Base-by-base conservation (phyloP, 2,797 vertebrate genomes). In the Anabacerthia variegaticeps region DNA sequence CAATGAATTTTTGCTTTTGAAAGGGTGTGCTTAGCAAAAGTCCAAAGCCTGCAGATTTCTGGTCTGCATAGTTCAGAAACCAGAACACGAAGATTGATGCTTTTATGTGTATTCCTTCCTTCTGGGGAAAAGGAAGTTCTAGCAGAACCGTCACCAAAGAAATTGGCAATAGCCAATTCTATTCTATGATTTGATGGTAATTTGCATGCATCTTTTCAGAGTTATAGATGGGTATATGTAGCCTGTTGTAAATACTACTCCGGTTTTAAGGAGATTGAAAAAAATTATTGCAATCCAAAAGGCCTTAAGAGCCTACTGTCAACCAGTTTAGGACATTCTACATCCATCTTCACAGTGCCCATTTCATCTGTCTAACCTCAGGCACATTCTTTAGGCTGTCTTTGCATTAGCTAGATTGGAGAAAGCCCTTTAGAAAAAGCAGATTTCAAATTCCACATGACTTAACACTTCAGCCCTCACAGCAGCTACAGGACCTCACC, bases 351-450 rank as follows among this genome's bases (percentile, higher is more conserved):
- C 1, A 7, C 28, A 48, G 43, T 36, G 88, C 27, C 21, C 7
- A 18, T 6, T 34, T 62, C 15, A 24, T 30, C 32, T 28, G 23
- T 30, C 12, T 22, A 62, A 6, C 14, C 32, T 34, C 79, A 79
- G 11, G 7, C 13, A 74, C 28, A n/a, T 39, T 21, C 4, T 2
- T 21, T 30, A 52, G 51, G 51, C 51, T 52, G 28, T 30, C 51
- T 59, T 75, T 92, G 24, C 20, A 32, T 65, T 75, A 76, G 48
- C 23, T 80, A 39, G 36, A 34, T 66, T 92, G 37, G 39, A 91
- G 61, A 93, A 55, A 87, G 30, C n/a, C 43, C 81, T 93, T 96
- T 62, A 89, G 61, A 89, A 84, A 94, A 94, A 77, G 20, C 7
- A 89, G 54, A 79, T 89, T 71, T 84, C 34, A 82, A 89, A 93